Evolutionary conservation across 2,888 invertebrate species (phyloP).

Genomic region (Leucoptera coffeella): DNA sequence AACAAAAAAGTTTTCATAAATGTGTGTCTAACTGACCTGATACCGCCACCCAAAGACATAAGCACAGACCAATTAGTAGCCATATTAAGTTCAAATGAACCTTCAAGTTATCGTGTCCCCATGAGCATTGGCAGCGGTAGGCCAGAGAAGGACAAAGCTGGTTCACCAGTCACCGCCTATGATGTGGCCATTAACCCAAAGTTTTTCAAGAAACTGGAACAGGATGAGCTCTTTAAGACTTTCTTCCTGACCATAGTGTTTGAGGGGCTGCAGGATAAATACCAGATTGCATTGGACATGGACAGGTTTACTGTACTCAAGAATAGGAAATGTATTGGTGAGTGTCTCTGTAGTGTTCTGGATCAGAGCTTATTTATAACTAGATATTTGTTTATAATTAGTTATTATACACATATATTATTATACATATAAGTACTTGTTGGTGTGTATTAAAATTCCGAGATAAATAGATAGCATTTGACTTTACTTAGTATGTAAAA

Average conservation of each 20-base stretch:
- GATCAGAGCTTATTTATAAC: too few relatives aligned
- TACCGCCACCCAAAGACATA: conserved; percentile 68
- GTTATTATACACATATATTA: too few relatives aligned
- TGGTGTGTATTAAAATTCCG: too few relatives aligned
- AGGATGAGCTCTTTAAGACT: conserved; percentile 63
- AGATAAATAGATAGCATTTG: too few relatives aligned
- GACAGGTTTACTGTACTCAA: conserved; percentile 62
- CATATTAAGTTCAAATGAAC: conserved; percentile 63
- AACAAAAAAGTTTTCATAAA: conserved; percentile 80
- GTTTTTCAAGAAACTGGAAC: conserved; percentile 71
- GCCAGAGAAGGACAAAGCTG: conserved; percentile 70
- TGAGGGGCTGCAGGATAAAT: conserved; percentile 71
- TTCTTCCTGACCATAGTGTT: conserved; percentile 76
- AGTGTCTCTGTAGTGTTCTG: too few relatives aligned
- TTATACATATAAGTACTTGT: too few relatives aligned
- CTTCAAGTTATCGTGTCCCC: conserved; percentile 71
- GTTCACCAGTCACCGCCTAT: conserved; percentile 65
- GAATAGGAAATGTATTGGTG: conserved; percentile 69
- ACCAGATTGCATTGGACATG: conserved; percentile 61
- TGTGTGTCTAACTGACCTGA: conserved; percentile 72
- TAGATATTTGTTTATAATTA: too few relatives aligned
- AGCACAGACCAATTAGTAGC: conserved; percentile 62
- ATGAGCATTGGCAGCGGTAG: conserved; percentile 86
- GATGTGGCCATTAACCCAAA: conserved; percentile 78
- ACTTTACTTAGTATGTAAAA: too few relatives aligned